phyloP scores from a whole-genome alignment of 2,888 invertebrate species.

The Drosophila atripex region DNA sequence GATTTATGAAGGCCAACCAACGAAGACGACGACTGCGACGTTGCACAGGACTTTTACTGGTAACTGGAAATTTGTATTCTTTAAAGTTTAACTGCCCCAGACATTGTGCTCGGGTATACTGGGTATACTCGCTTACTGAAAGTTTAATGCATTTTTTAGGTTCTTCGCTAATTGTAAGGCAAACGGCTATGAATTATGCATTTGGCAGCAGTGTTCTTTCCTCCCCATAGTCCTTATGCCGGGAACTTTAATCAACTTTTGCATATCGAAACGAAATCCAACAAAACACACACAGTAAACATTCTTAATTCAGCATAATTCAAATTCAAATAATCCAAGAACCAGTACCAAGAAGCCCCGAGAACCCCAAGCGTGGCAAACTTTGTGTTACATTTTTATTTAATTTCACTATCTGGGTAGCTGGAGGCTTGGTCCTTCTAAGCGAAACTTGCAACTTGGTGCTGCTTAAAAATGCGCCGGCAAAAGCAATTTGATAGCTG shows the following conservation, averaged over 20 bases:
- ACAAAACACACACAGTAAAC: slow-evolving; percentile 51
- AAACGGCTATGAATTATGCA: slow-evolving; percentile 76
- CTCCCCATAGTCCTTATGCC: slow-evolving; percentile 65
- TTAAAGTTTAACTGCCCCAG: slow-evolving; percentile 59
- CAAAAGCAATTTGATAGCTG: slow-evolving; percentile 78
- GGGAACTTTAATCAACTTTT: slow-evolving; percentile 75
- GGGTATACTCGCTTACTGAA: slow-evolving; percentile 51
- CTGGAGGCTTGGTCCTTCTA: slow-evolving; percentile 23
- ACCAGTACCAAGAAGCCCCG: slow-evolving; percentile 8
- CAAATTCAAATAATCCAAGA: slow-evolving; percentile 73
- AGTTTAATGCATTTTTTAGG: slow-evolving; percentile 74
- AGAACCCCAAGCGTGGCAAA: slow-evolving; percentile 38
- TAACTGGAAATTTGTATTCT: slow-evolving; percentile 44
- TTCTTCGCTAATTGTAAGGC: slow-evolving; percentile 66
- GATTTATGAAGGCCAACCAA: slow-evolving; percentile 71
- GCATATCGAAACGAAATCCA: slow-evolving; percentile 69
- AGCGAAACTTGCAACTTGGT: slow-evolving; percentile 38
- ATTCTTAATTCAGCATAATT: slow-evolving; percentile 75
- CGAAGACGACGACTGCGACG: slow-evolving; percentile 19
- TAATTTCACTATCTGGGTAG: slow-evolving; percentile 72
- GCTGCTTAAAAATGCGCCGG: slow-evolving; percentile 76
- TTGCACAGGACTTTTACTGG: background rate
- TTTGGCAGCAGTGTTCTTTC: slow-evolving; percentile 55
- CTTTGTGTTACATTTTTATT: slow-evolving; percentile 78
- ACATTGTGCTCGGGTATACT: slow-evolving; percentile 38